Percentiles rank a stretch among this genome's conserved stretches.
These are phyloP conservation scores for Phengaris alcon DNA, from an alignment of 2,888 invertebrate species.

Conservation along the genomic window DNA sequence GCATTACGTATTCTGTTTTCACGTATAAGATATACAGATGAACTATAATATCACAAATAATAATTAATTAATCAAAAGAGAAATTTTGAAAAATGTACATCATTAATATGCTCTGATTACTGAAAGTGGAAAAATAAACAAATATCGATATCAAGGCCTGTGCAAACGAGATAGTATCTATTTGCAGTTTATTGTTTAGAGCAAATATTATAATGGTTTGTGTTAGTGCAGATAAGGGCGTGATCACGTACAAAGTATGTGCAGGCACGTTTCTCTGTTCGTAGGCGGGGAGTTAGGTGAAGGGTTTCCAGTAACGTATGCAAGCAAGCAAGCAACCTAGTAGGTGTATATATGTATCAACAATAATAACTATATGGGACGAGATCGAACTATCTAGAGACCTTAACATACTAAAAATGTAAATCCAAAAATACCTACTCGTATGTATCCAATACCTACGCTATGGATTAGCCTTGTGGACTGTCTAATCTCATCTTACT, in stretches of 20 bases:
- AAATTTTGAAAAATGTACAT: not conserved
- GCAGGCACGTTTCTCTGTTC: constrained; percentile 40
- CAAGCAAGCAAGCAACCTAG: too few species aligned
- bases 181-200: constrained; percentile 28
- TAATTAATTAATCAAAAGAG: not conserved
- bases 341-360: too few species aligned
- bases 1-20: too few species aligned
- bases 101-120: constrained; percentile 22
- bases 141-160: constrained; percentile 34
- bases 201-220: constrained; percentile 14
- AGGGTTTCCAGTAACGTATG: too few species aligned
- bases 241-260: constrained; percentile 39
- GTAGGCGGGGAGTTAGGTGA: not conserved
- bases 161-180: constrained; percentile 42
- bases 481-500: too few species aligned
- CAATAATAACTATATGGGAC: too few species aligned
- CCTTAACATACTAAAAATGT: too few species aligned
- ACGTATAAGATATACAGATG: too few species aligned
- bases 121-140: constrained; percentile 44
- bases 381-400: too few species aligned
- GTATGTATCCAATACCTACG: too few species aligned
- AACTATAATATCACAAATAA: not conserved
- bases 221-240: constrained; percentile 37
- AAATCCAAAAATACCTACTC: too few species aligned
- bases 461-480: too few species aligned